Conservation (phyloP, 2,888 invertebrate genomes). For the Drosophila testacea region DNA sequence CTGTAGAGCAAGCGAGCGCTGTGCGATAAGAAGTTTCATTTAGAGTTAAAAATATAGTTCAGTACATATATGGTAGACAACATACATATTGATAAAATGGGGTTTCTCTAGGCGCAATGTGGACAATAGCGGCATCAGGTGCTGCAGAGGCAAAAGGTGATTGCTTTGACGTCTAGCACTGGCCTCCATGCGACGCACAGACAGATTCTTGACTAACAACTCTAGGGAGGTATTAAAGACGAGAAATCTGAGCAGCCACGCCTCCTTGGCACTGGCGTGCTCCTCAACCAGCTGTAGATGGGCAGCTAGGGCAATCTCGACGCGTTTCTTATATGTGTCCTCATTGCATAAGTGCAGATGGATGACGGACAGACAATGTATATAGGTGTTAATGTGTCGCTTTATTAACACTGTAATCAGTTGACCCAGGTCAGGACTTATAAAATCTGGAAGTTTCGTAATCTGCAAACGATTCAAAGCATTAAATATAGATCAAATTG, state of each 20-base stretch:
- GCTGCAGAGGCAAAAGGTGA: conserved; percentile 31
- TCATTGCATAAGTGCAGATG: conserved; percentile 46
- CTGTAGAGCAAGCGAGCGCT: conserved; percentile 42
- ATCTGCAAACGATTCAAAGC: conserved; percentile 22
- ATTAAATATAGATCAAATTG: not conserved
- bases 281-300: conserved; percentile 44
- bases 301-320: conserved; percentile 10
- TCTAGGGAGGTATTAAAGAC: conserved; percentile 39
- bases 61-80: not conserved
- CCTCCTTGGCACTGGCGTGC: conserved; percentile 37
- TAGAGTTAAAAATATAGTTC: not conserved
- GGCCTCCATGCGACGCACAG: not conserved
- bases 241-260: conserved; percentile 51
- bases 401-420: conserved; percentile 46
- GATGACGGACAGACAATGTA: conserved; percentile 46
- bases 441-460: not conserved
- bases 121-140: conserved; percentile 32
- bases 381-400: conserved; percentile 40
- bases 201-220: conserved; percentile 41
- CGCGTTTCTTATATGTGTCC: not conserved
- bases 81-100: conserved; percentile 53
- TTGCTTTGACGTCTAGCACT: conserved; percentile 11
- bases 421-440: conserved; percentile 31
- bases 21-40: not conserved
- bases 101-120: conserved; percentile 40